Conservation (phyloP, 2,888 invertebrate species). For the Ophioninae sp. region DNA sequence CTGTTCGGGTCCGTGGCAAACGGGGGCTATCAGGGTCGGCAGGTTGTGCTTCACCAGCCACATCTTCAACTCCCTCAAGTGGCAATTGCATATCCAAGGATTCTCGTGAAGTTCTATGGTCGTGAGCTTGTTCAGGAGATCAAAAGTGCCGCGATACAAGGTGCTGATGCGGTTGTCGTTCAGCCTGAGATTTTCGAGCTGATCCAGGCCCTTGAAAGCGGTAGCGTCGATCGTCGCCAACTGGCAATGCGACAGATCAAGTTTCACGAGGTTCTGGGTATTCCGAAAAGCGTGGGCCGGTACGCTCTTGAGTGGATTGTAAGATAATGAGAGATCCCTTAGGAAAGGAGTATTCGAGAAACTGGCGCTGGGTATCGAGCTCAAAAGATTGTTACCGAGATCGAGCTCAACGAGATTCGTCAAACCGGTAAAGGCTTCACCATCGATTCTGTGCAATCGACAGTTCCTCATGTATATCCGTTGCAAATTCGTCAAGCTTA, state of each 20-base stretch:
- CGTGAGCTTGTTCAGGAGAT: conserved; percentile 88
- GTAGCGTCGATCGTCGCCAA: conserved; percentile 89
- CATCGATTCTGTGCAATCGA: conserved; percentile 92
- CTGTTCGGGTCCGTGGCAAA: conserved; percentile 88
- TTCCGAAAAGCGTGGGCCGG: conserved; percentile 88
- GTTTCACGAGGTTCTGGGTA: conserved; percentile 89
- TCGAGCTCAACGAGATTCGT: conserved; percentile 95
- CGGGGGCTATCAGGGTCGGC: conserved; percentile 89
- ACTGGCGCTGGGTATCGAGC: conserved; percentile 90
- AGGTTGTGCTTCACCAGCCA: conserved; percentile 91
- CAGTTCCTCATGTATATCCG: conserved; percentile 92
- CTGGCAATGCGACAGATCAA: conserved; percentile 92
- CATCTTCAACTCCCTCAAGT: conserved; percentile 89
- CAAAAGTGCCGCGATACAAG: conserved; percentile 87
- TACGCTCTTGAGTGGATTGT: conserved; percentile 92
- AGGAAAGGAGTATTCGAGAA: conserved; percentile 91
- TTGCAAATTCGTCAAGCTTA: conserved; percentile 92
- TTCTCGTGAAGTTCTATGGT: conserved; percentile 93
- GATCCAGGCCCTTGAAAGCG: conserved; percentile 89
- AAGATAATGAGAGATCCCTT: conserved; percentile 89
- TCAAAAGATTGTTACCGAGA: conserved; percentile 91
- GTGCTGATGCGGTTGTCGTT: conserved; percentile 91
- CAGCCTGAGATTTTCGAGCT: conserved; percentile 89
- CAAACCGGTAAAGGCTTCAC: conserved; percentile 91
- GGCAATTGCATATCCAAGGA: conserved; percentile 94